Conservation (phyloP, 2,797 vertebrate genomes). For the Carduelis carduelis region DNA sequence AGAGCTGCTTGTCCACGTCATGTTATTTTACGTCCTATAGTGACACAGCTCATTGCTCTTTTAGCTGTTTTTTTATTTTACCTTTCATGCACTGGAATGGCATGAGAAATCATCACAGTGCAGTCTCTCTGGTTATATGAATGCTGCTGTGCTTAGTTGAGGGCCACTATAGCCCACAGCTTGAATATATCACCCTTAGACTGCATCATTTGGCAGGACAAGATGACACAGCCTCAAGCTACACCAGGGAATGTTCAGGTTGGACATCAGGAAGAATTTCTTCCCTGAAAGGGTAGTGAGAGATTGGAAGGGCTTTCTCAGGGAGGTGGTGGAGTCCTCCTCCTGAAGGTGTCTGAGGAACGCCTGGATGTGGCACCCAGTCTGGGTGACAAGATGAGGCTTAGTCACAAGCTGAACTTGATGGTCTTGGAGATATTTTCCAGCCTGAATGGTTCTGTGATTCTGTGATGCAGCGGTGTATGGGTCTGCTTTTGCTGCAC, state of each 20-base stretch:
- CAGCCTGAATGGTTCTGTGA: neutral
- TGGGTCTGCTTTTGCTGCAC: neutral
- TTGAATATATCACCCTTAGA: neutral
- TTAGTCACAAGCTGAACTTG: rapidly evolving
- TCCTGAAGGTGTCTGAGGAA: neutral
- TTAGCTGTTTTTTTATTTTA: neutral
- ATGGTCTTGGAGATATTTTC: neutral
- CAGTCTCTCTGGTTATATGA: neutral
- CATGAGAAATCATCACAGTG: neutral
- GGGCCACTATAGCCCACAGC: neutral
- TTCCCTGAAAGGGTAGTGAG: neutral
- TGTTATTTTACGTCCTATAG: too few species aligned
- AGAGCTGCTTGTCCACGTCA: rapidly evolving
- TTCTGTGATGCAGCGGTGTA: neutral
- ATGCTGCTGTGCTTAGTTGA: neutral
- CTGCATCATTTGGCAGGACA: neutral
- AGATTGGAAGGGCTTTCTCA: neutral
- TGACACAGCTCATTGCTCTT: neutral
- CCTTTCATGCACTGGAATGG: neutral
- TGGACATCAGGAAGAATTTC: neutral
- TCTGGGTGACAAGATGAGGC: neutral
- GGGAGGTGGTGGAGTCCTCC: too few species aligned
- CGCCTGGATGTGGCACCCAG: rapidly evolving
- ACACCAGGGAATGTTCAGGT: rapidly evolving
- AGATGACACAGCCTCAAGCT: too few species aligned